Base-by-base conservation (phyloP, 1,140 invertebrate species). In the Trialeurodes vaporariorum region DNA sequence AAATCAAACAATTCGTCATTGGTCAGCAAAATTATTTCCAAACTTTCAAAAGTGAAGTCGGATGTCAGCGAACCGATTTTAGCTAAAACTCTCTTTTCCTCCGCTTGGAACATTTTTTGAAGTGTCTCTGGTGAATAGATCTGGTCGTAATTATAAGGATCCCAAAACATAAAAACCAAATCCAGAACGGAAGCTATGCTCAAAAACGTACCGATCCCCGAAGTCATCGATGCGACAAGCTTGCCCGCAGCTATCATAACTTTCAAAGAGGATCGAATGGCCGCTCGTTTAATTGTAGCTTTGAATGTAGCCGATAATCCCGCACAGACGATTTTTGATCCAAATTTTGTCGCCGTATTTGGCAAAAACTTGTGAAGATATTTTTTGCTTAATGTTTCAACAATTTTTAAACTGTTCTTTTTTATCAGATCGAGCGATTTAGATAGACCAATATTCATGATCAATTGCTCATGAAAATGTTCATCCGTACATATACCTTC, bases 101-200 rank as follows among this genome's bases (percentile, higher is more conserved):
- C 60, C 5, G 60, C n/a, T 22, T 11, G 5, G n/a, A 61, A 23
- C 25, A 61, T 23, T 11, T 61, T n/a, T 25, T 61, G n/a, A 11
- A n/a, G 60, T 11, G n/a, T 22, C 5, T 22, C n/a, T 5, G n/a
- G n/a, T n/a, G 5, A 5, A 5, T 11, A 61, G 5, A 61, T 61
- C 5, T 61, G 5, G 5, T 61, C 5, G n/a, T 61, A 61, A 11
- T n/a, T n/a, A 25, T 11, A 61, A 5, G 60, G 60, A 61, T 61
- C 60, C 60, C 60, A 61, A 23, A 61, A 23, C n/a, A n/a, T 25
- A 25, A 61, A 61, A 61, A 61, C 5, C n/a, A 61, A 23, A 61
- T 61, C n/a, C 5, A 61, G 25, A 5, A 22, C n/a, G 11, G 25
- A 9, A 22, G 60, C 5, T 25, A 25, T 25, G 60, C 5, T 23